Conservation (phyloP, 1,140 invertebrate genomes). For the Drosophila neocordata region DNA sequence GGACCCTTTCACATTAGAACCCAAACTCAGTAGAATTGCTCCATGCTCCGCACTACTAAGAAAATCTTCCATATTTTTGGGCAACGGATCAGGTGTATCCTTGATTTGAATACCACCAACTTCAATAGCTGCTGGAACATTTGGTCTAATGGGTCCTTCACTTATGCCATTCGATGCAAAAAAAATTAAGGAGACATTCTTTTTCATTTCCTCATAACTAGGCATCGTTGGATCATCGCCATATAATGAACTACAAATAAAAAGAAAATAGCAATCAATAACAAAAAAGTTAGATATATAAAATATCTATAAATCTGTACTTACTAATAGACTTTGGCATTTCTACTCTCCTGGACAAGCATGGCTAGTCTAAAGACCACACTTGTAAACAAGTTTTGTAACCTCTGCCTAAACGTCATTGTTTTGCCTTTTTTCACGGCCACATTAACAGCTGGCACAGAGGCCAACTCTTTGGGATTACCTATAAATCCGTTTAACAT, state of each 20-base stretch:
- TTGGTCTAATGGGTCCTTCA: conserved; percentile 21
- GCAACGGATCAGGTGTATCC: conserved; percentile 13
- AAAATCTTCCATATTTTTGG: conserved; percentile 65
- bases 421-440: conserved; percentile 13
- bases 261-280: neutral
- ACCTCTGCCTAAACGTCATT: conserved; percentile 21
- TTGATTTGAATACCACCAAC: conserved; percentile 25
- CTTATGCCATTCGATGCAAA: conserved; percentile 9
- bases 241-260: conserved; percentile 4
- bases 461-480: conserved; percentile 36
- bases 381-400: conserved; percentile 4
- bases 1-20: conserved; percentile 82
- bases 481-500: conserved; percentile 27
- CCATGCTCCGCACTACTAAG: conserved; percentile 83
- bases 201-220: neutral
- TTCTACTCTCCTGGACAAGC: neutral
- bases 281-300: neutral
- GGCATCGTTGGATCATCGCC: conserved; percentile 16
- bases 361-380: neutral
- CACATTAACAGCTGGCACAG: conserved; percentile 30
- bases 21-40: conserved; percentile 85
- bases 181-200: conserved; percentile 12
- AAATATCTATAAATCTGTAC: neutral
- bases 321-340: conserved; percentile 15
- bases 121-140: conserved; percentile 14